Conservation (phyloP, 2,888 invertebrate genomes). For the Bibio marci region DNA sequence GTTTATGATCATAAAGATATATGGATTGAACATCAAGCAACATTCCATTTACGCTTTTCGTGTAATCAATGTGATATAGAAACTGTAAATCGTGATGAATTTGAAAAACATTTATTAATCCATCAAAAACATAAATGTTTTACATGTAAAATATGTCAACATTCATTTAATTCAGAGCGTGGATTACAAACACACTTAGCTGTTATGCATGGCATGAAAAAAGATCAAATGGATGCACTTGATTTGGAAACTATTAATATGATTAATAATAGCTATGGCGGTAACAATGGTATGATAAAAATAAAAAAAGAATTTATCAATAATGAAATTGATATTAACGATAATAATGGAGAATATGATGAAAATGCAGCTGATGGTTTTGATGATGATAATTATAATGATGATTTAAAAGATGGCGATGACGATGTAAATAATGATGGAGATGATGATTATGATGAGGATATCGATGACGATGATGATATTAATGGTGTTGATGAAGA, state of each 20-base stretch:
- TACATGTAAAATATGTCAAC: constrained; percentile 6
- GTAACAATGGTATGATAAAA: too few species aligned
- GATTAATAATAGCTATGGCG: too few species aligned
- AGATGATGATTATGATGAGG: not conserved
- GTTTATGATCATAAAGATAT: constrained; percentile 9
- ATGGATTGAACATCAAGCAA: constrained; percentile 12
- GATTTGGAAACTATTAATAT: too few species aligned
- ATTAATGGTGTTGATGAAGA: not conserved
- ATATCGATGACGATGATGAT: not conserved
- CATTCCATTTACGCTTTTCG: constrained; percentile 4
- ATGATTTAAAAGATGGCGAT: not conserved
- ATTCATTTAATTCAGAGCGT: constrained; percentile 7
- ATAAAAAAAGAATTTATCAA: not conserved
- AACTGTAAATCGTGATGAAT: constrained; percentile 9
- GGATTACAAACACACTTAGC: constrained; percentile 7
- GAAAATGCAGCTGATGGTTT: not conserved
- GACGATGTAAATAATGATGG: too few species aligned
- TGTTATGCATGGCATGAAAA: constrained; percentile 7
- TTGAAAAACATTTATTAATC: constrained; percentile 10
- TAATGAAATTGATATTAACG: not conserved
- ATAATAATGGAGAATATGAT: not conserved
- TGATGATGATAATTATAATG: not conserved
- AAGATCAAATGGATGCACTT: not conserved
- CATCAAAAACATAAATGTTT: constrained; percentile 9
- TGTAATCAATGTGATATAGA: constrained; percentile 12